These are phyloP conservation scores for Aurelia coerulea DNA, from an alignment of 30 jellyfish, hydroid and myxozoan genomes.

Conservation along the genomic window DNA sequence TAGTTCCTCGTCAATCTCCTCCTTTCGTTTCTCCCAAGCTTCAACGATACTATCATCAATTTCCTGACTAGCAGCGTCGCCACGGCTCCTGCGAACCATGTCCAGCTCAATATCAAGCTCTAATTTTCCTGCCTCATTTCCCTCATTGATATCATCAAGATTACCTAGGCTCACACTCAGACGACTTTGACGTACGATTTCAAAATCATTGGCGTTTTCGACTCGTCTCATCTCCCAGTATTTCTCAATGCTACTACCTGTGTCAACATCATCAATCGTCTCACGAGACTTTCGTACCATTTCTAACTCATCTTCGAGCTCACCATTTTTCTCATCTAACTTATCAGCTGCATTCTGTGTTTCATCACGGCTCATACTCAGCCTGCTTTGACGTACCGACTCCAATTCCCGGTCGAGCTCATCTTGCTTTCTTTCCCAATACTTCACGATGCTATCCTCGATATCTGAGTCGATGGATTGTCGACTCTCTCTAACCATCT, in stretches of 20 bases:
- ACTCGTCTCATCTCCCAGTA: neutral
- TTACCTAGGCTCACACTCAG: neutral
- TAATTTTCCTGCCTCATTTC: neutral
- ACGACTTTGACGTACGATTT: neutral
- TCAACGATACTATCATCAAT: neutral
- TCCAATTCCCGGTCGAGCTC: neutral
- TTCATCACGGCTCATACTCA: neutral
- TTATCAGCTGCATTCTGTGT: neutral
- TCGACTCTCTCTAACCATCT: neutral
- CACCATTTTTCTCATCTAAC: neutral
- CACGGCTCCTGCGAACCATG: neutral
- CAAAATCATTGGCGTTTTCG: neutral
- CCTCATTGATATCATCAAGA: neutral
- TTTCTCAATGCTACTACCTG: neutral
- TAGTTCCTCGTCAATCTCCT: neutral
- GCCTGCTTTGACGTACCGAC: neutral
- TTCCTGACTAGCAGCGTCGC: neutral
- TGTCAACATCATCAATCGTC: neutral
- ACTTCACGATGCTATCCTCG: neutral
- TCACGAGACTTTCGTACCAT: slow-evolving; percentile 14
- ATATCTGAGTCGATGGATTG: neutral
- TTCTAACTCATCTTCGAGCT: neutral
- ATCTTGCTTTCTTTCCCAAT: neutral
- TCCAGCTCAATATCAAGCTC: slow-evolving; percentile 1
- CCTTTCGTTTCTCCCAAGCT: neutral